phyloP scores from a whole-genome alignment of 2,888 invertebrate genomes.

The Plemyria rubiginata region DNA sequence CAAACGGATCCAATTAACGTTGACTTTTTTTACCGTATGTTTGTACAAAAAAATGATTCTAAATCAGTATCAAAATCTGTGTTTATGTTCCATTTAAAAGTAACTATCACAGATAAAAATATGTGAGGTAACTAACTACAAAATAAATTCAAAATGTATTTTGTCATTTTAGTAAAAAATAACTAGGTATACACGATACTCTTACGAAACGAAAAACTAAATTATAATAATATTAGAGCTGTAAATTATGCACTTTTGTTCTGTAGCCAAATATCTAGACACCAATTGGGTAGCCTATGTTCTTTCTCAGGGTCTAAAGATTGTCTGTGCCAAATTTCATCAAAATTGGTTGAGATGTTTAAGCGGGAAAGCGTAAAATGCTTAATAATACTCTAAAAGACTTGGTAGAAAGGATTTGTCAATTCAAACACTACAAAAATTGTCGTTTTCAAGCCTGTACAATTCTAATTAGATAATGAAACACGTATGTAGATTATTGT shows the following conservation, averaged over 20 bases:
- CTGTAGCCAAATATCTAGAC: no score
- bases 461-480: not conserved
- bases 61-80: not conserved
- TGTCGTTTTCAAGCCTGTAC: not conserved
- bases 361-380: no score
- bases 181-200: not conserved
- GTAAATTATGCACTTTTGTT: not conserved
- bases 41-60: not conserved
- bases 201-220: not conserved
- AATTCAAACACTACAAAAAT: no score
- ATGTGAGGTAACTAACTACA: conserved; percentile 2
- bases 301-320: no score
- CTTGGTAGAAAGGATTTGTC: not conserved
- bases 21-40: not conserved
- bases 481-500: no score
- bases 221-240: not conserved
- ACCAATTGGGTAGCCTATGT: no score
- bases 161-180: not conserved
- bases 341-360: no score
- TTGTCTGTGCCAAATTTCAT: no score
- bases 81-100: conserved; percentile 10
- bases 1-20: not conserved
- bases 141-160: not conserved
- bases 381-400: not conserved
- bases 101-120: conserved; percentile 26